Evolutionary conservation across 1,140 invertebrate species (phyloP).

Genomic region (Drosophila murphyi): DNA sequence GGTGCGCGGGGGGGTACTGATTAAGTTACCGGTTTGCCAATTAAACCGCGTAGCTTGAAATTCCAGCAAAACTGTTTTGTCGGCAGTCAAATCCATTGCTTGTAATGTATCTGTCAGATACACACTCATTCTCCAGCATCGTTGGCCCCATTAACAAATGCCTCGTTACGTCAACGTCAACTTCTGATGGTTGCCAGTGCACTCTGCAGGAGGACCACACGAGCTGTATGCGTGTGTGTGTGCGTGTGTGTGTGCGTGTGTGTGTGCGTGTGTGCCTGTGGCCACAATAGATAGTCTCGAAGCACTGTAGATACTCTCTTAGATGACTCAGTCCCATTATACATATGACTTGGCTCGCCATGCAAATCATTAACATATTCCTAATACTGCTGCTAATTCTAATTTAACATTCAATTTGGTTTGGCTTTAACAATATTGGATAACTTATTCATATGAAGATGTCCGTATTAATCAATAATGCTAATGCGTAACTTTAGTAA

Average conservation of each 20-base stretch:
- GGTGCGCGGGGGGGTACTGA: constrained; percentile 12
- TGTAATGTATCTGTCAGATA: constrained; percentile 61
- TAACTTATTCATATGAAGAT: not conserved
- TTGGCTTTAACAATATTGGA: constrained; percentile 20
- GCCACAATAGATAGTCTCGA: not conserved
- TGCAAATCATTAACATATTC: constrained; percentile 48
- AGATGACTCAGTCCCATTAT: constrained; percentile 50
- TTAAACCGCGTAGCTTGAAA: constrained; percentile 58
- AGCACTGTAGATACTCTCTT: not conserved
- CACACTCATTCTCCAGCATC: constrained; percentile 23
- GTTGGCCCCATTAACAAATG: constrained; percentile 12
- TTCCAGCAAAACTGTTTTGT: constrained; percentile 32
- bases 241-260: no score
- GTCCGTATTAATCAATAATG: no score
- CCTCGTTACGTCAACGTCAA: constrained; percentile 8
- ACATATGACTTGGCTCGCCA: constrained; percentile 11
- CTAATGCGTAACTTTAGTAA: no score
- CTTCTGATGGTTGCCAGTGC: not conserved
- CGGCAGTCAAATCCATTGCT: constrained; percentile 11
- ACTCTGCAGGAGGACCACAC: not conserved
- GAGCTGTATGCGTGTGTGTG: not conserved
- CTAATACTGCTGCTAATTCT: constrained; percentile 1
- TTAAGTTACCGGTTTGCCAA: constrained; percentile 70
- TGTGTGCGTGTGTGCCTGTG: not conserved
- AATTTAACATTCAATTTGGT: constrained; percentile 1